Evolutionary conservation across 2,113 vertebrate genomes (phyloP).

Genomic region (Pollachius pollachius): DNA sequence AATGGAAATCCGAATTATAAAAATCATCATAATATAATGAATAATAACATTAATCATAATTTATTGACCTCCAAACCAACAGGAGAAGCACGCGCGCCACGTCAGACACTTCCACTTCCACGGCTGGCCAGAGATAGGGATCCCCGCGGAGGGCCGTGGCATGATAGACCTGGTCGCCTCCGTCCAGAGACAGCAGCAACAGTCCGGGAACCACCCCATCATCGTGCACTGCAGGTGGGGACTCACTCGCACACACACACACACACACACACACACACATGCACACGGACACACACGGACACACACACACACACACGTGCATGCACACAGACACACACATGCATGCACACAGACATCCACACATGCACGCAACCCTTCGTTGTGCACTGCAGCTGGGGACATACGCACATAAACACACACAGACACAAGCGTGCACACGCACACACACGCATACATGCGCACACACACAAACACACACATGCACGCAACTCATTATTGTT

Average conservation of each 20-base stretch:
- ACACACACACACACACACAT: too few species aligned
- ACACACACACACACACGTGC: too few species aligned
- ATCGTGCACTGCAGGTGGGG: constrained; percentile 96
- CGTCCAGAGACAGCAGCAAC: constrained; percentile 85
- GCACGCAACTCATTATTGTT: constrained; percentile 81
- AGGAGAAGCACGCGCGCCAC: constrained; percentile 78
- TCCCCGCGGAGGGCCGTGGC: constrained; percentile 85
- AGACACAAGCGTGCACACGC: too few species aligned
- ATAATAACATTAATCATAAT: too few species aligned
- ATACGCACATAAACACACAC: not conserved
- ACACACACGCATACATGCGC: too few species aligned
- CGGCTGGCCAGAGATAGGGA: constrained; percentile 94
- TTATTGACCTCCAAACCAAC: constrained; percentile 8
- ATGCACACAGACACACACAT: not conserved
- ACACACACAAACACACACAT: too few species aligned
- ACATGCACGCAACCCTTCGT: constrained; percentile 68
- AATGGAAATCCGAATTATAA: too few species aligned
- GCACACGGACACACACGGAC: too few species aligned
- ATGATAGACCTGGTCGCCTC: constrained; percentile 91
- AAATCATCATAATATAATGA: too few species aligned
- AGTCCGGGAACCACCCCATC: constrained; percentile 79
- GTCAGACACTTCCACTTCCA: constrained; percentile 94
- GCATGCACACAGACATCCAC: too few species aligned
- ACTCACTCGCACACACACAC: not conserved
- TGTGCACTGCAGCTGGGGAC: constrained; percentile 92